A percentile compares a stretch with the other conserved stretches of the same genome.
phyloP scores from a whole-genome alignment of 2,888 invertebrate genomes.

The Tortrix viridana region DNA sequence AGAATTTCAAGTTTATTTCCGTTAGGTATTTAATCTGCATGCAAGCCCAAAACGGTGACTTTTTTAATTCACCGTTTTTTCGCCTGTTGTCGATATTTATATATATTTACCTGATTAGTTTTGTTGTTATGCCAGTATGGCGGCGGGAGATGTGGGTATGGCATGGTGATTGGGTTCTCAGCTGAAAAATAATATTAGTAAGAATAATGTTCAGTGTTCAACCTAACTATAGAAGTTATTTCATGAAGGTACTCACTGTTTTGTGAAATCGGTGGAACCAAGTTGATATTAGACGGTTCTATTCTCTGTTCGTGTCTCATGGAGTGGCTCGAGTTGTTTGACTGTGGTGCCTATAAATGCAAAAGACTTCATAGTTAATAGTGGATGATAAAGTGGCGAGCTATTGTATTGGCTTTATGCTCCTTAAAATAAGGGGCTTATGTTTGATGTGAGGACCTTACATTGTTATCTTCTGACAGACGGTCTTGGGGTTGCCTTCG shows the following conservation, averaged over 20 bases:
- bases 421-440: not conserved
- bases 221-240: constrained; percentile 14
- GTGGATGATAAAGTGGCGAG: too few relatives aligned
- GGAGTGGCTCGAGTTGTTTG: constrained; percentile 62
- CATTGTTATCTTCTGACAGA: constrained; percentile 65
- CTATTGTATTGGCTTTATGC: too few relatives aligned
- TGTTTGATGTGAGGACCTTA: constrained; percentile 47
- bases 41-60: too few relatives aligned
- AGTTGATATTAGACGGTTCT: constrained; percentile 67
- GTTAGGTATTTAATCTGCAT: too few relatives aligned
- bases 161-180: constrained; percentile 61
- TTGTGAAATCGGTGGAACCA: constrained; percentile 69
- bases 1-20: too few relatives aligned
- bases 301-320: constrained; percentile 64
- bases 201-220: not conserved
- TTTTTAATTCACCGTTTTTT: too few relatives aligned
- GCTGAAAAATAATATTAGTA: constrained; percentile 47
- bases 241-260: constrained; percentile 54
- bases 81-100: not conserved
- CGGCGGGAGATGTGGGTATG: constrained; percentile 67
- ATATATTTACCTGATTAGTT: constrained; percentile 70
- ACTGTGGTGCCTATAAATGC: constrained; percentile 53
- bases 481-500: constrained; percentile 70
- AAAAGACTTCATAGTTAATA: not conserved
- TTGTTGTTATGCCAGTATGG: constrained; percentile 72